These are phyloP conservation scores for Sesia bembeciformis DNA, from an alignment of 2,888 invertebrate genomes.

Conservation along the genomic window DNA sequence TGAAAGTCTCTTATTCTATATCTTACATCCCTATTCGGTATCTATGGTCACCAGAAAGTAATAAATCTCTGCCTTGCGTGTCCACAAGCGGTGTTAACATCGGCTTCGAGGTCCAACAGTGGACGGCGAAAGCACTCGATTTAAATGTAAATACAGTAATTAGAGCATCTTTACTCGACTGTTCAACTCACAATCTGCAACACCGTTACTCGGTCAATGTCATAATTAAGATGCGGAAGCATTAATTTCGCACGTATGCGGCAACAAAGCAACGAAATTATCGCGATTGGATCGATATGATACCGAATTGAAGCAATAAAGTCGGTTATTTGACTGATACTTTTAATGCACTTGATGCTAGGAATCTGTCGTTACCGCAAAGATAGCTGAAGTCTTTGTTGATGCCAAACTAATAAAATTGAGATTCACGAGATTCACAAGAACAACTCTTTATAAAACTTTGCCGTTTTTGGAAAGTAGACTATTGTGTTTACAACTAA, in stretches of 20 bases:
- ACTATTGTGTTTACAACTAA: no score
- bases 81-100: constrained; percentile 36
- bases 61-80: constrained; percentile 33
- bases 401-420: no score
- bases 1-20: background rate
- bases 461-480: no score
- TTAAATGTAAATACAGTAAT: constrained; percentile 60
- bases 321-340: no score
- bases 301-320: no score
- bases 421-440: no score
- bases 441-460: no score
- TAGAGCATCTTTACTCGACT: constrained; percentile 30
- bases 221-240: background rate
- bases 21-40: constrained; percentile 5
- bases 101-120: constrained; percentile 20
- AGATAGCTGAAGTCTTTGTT: no score
- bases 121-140: constrained; percentile 40
- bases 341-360: no score
- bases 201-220: constrained; percentile 22
- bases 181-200: constrained; percentile 20
- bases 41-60: constrained; percentile 13
- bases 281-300: background rate
- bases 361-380: no score
- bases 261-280: constrained; percentile 4
- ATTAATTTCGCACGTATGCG: background rate